Evolutionary conservation across 2,888 invertebrate genomes (phyloP), one percentile per base, ranked within the genome.

Genomic region (Spilosoma lubricipeda): DNA sequence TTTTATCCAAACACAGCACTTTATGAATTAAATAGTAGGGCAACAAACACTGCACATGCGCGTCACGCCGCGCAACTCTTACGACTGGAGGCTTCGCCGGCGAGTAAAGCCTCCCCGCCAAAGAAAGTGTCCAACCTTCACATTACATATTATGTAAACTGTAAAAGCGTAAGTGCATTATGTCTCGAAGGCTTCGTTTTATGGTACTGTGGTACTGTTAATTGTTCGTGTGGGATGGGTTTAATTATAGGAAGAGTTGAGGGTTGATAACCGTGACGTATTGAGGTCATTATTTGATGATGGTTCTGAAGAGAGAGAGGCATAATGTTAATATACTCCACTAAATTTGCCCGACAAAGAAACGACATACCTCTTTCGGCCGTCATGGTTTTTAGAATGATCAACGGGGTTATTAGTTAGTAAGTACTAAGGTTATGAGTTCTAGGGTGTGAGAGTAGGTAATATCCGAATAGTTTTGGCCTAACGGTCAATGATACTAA

Each of bases 1-100:
- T 95, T 88, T 90, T 94, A 94, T 94, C 94, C 95, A 90, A 90
- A 85, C 92, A 93, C 93, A 90, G 86, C 93, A 93, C 94, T 90
- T 85, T 80, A 88, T 90, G 89, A 86, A 87, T 89, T 90, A 90
- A 87, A 76, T 81, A 65, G 70, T 79, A 66, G 72, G 69, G 84
- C 65, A 80, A 84, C 83, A 86, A 86, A 84, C 94, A 94, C 94
- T 86, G 89, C 95, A 95, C 95, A 87, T 87, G 95, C 95, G 95
- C 95, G 94, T 75, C 75, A 85, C 87, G 86, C 89, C 94, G 94
- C 95, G 94, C 93, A 82, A 87, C 89, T 88, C 86, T 86, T 86
- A 86, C 90, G 87, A 95, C 94, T 95, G 94, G 83, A 86, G 88
- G 87, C 72, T 81, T 85, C 87, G 87, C 82, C 72, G 77, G 82